phyloP scores from a whole-genome alignment of 2,888 invertebrate genomes.

The Conus canariensis region DNA sequence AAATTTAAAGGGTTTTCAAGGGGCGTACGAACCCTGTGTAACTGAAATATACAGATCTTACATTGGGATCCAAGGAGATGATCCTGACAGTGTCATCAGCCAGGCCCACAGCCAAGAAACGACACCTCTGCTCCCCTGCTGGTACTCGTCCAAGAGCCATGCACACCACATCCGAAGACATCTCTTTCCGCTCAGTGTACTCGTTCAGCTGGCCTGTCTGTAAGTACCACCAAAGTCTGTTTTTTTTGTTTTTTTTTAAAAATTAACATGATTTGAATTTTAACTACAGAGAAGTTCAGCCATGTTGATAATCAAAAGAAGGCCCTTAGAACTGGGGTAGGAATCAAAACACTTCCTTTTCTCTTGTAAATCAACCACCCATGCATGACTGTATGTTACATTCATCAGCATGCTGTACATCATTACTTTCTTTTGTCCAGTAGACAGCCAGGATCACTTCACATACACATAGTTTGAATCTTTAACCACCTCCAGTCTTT shows the following conservation, averaged over 20 bases:
- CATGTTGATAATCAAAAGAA: no score
- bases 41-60: slow-evolving; percentile 78
- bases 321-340: no score
- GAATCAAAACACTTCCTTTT: no score
- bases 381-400: no score
- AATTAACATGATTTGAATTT: background rate
- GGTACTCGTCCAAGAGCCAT: slow-evolving; percentile 98
- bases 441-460: no score
- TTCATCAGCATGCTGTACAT: no score
- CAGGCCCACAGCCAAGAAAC: slow-evolving; percentile 97
- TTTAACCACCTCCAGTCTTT: background rate
- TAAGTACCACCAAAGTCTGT: slow-evolving; percentile 47
- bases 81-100: slow-evolving; percentile 98
- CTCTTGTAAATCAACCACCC: no score
- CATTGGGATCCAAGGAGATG: slow-evolving; percentile 96
- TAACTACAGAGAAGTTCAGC: background rate
- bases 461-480: background rate
- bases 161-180: slow-evolving; percentile 98
- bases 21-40: no score
- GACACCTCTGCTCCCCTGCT: slow-evolving; percentile 94
- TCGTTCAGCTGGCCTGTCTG: slow-evolving; percentile 98
- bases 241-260: slow-evolving; percentile 31
- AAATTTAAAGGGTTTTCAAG: no score
- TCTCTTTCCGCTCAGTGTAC: slow-evolving; percentile 97
- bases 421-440: no score